Base-by-base conservation (phyloP, 2,113 vertebrate species). In the Lethenteron camtschaticum region DNA sequence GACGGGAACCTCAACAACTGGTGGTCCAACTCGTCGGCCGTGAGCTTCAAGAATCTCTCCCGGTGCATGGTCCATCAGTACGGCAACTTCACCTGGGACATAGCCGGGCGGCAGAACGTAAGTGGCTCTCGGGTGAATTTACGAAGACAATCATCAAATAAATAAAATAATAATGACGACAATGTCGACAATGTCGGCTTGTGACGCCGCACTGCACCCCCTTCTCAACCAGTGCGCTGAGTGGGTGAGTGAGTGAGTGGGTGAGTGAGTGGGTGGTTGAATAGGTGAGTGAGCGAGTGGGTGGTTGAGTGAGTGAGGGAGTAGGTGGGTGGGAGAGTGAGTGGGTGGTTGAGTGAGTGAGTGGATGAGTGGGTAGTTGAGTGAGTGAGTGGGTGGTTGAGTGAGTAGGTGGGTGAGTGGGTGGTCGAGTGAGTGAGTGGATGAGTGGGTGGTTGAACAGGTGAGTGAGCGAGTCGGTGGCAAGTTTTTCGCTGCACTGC, bases 1-100 rank as follows among this genome's bases (percentile, higher is more conserved):
- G 82, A 94, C 0, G 89, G 94, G 14, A 97, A 96, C 72, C 89
- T 96, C 90, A 75, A 87, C 68, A 88, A 96, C 75, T 96, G 94
- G 94, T 97, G 94, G 90, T 96, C 88, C 74, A 90, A 92, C 76
- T 91, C 84, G 80, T 97, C 89, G 0, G 86, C 87, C 0, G 81
- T 81, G 74, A 86, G 86, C 73, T 97, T 97, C 77, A 86, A 82
- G 75, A 81, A 88, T 55, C 87, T 89, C 76, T 89, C 94, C 0
- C 81, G 83, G 57, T 97, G 94, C 78, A 90, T 96, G 89, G 80
- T 91, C 68, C 78, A 85, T 69, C 91, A 96, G 73, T 96, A 96
- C 0, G 81, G 85, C 20, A 89, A 85, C 77, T 97, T 88, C 75
- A 86, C 81, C 9, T 96, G 91, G 94, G 87, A 90, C 68, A 82